Evolutionary conservation across 1,140 invertebrate species (phyloP).

Genomic region (Hydropsyche tenuis): DNA sequence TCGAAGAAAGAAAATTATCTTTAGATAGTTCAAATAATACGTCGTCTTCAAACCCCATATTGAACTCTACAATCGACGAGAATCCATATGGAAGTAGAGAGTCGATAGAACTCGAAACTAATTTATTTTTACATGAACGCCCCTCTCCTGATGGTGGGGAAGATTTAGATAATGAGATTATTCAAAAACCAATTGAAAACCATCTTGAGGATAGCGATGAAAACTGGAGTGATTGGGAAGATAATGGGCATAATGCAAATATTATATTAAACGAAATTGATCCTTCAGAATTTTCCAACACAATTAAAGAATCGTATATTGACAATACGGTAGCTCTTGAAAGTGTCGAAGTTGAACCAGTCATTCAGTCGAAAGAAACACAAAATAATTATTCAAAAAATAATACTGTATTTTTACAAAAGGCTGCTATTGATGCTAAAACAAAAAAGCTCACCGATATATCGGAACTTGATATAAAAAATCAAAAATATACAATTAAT

Average conservation of each 20-base stretch:
- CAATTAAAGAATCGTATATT: too few species aligned
- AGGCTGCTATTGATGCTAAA: slow-evolving; percentile 58
- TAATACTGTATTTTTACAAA: slow-evolving; percentile 53
- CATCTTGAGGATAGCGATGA: slow-evolving; percentile 54
- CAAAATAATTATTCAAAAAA: slow-evolving; percentile 19
- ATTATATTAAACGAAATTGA: neutral
- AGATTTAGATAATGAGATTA: slow-evolving; percentile 65
- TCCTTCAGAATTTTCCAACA: neutral
- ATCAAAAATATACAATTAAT: slow-evolving; percentile 62
- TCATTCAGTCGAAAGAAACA: neutral
- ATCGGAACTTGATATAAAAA: slow-evolving; percentile 76
- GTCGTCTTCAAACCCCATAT: neutral
- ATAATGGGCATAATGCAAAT: slow-evolving; percentile 55
- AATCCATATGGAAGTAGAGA: slow-evolving; percentile 52
- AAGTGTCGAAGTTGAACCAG: neutral
- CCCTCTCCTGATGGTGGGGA: slow-evolving; percentile 83
- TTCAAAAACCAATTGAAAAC: slow-evolving; percentile 51
- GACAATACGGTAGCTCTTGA: neutral
- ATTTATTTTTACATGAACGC: slow-evolving; percentile 69
- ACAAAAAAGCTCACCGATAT: slow-evolving; percentile 67
- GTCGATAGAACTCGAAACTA: slow-evolving; percentile 53
- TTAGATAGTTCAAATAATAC: slow-evolving; percentile 10
- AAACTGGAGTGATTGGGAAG: slow-evolving; percentile 82
- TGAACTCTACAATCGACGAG: slow-evolving; percentile 44
- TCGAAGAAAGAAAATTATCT: neutral